Evolutionary conservation across 2,113 vertebrate genomes (phyloP).

Genomic region (Gracilinanus agilis): DNA sequence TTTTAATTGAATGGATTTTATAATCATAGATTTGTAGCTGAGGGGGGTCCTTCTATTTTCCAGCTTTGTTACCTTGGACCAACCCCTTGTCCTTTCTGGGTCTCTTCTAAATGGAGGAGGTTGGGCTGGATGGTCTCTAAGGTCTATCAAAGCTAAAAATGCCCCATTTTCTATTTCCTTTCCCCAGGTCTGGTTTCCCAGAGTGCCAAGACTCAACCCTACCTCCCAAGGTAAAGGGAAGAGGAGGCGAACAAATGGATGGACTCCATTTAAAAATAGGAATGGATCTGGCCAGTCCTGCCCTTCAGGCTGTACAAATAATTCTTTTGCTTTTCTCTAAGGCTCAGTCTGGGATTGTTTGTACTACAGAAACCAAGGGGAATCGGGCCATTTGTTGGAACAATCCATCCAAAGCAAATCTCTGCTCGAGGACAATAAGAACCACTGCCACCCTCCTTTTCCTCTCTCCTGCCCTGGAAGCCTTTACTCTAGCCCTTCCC

Average conservation of each 20-base stretch:
- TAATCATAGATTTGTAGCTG: background rate
- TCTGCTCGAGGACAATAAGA: constrained; percentile 1
- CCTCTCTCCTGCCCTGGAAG: background rate
- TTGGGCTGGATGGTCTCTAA: background rate
- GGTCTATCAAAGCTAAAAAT: background rate
- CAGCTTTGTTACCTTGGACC: too few species aligned
- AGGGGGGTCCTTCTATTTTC: background rate
- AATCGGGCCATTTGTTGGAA: background rate
- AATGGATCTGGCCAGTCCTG: background rate
- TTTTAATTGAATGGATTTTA: background rate
- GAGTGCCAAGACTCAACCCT: background rate
- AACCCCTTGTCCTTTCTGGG: background rate
- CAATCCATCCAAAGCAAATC: background rate
- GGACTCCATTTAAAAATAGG: constrained; percentile 49
- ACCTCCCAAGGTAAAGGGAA: background rate
- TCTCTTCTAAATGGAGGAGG: background rate
- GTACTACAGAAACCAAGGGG: background rate
- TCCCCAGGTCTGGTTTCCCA: background rate
- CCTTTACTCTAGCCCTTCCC: background rate
- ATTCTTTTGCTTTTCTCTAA: constrained; percentile 28
- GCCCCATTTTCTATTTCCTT: background rate
- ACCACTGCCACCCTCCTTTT: rapidly evolving
- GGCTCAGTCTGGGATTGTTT: constrained; percentile 63
- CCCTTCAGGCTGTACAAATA: background rate
- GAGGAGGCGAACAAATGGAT: constrained; percentile 37